These are phyloP conservation scores for Ectemnius continuus DNA, from an alignment of 2,888 invertebrate genomes.

Conservation along the genomic window DNA sequence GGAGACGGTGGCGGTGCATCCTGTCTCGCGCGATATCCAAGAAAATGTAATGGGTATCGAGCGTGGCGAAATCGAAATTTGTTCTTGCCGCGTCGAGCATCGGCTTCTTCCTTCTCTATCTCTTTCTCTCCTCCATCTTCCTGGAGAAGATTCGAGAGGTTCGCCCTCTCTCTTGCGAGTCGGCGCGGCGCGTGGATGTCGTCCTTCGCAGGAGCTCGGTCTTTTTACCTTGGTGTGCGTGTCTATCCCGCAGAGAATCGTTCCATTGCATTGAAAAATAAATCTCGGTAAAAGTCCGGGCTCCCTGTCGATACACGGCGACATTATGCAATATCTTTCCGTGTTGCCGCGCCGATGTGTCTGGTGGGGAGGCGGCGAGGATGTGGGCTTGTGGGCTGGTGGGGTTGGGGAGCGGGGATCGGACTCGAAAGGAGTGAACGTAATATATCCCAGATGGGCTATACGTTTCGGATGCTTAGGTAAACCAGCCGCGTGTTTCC, in stretches of 20 bases:
- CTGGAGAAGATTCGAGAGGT: conserved; percentile 9
- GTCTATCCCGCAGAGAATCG: conserved; percentile 59
- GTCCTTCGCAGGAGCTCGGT: conserved; percentile 16
- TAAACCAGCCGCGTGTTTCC: conserved; percentile 56
- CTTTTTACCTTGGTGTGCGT: conserved; percentile 25
- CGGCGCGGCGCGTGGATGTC: background rate
- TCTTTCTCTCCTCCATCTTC: background rate
- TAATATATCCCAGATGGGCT: conserved; percentile 63
- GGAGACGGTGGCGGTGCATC: conserved; percentile 15
- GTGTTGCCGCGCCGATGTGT: conserved; percentile 42
- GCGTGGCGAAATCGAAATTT: conserved; percentile 58
- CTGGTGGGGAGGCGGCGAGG: conserved; percentile 10
- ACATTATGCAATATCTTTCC: conserved; percentile 67
- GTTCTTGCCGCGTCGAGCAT: conserved; percentile 47
- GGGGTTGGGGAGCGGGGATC: conserved; percentile 15
- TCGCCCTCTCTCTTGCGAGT: conserved; percentile 4
- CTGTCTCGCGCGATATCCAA: conserved; percentile 36
- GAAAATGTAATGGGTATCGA: conserved; percentile 55
- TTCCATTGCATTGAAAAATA: conserved; percentile 67
- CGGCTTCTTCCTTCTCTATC: conserved; percentile 11
- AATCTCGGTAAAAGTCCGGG: conserved; percentile 66
- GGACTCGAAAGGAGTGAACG: conserved; percentile 54
- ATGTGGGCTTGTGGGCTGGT: conserved; percentile 30
- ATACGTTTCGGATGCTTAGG: conserved; percentile 62
- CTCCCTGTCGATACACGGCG: conserved; percentile 60